These are phyloP conservation scores for Drosophila albomicans DNA, from an alignment of 1,140 invertebrate species.

Conservation along the genomic window DNA sequence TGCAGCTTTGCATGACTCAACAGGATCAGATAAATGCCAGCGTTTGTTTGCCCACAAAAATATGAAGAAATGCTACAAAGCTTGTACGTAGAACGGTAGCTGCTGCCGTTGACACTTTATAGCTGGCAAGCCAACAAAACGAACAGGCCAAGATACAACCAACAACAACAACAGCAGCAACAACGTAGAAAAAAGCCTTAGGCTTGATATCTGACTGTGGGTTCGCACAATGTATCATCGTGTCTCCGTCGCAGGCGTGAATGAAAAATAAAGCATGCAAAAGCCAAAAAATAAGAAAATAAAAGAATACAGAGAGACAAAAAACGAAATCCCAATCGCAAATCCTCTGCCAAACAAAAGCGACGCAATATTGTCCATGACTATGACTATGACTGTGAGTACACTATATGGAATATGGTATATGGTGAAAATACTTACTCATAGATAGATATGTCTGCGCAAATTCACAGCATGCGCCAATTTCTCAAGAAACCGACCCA, in stretches of 20 bases:
- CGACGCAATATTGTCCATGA: conserved; percentile 68
- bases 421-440: conserved; percentile 57
- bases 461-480: conserved; percentile 77
- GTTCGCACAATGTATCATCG: conserved; percentile 54
- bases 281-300: conserved; percentile 34
- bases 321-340: conserved; percentile 43
- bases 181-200: conserved; percentile 26
- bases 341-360: conserved; percentile 65
- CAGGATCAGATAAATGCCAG: conserved; percentile 71
- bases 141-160: conserved; percentile 21
- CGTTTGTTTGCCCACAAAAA: conserved; percentile 57
- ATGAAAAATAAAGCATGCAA: conserved; percentile 67
- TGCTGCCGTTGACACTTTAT: conserved; percentile 73
- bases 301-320: conserved; percentile 12
- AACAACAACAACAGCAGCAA: conserved; percentile 15
- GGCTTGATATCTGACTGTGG: conserved; percentile 19
- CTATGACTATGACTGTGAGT: conserved; percentile 63
- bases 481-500: conserved; percentile 75
- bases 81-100: conserved; percentile 76
- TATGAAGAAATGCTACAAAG: conserved; percentile 76
- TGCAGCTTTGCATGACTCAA: conserved; percentile 74
- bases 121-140: conserved; percentile 18
- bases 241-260: conserved; percentile 47
- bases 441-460: conserved; percentile 68
- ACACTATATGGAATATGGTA: too few species aligned